A percentile compares a stretch with the other conserved stretches of the same genome.
phyloP scores from a whole-genome alignment of 2,888 invertebrate species.

The Eupithecia pulchellata region DNA sequence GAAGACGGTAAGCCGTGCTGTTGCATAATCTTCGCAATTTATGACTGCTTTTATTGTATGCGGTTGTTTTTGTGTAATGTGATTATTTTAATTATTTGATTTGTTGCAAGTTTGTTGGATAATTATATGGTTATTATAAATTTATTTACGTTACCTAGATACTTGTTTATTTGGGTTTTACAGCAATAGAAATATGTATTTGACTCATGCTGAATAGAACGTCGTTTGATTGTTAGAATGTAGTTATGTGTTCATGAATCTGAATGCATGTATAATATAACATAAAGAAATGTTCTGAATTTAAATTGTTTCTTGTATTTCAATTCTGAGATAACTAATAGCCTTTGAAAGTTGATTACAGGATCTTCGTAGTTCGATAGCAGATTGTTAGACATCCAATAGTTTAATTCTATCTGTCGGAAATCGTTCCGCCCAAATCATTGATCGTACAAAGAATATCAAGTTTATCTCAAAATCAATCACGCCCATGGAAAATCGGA shows the following conservation, averaged over 20 bases:
- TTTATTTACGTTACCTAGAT: neutral
- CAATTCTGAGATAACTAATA: neutral
- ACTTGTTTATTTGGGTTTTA: neutral
- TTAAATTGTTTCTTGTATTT: neutral
- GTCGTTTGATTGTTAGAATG: neutral
- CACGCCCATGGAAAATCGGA: conserved; percentile 82
- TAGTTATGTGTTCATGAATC: neutral
- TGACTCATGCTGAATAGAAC: neutral
- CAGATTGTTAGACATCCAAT: conserved; percentile 42
- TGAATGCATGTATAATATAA: neutral
- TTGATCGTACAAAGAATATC: conserved; percentile 63
- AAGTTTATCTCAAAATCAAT: conserved; percentile 82
- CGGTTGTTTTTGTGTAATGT: conserved; percentile 69
- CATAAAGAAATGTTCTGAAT: neutral
- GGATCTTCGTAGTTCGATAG: conserved; percentile 32
- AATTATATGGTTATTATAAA: neutral
- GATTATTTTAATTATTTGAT: conserved; percentile 52
- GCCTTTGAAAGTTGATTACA: neutral
- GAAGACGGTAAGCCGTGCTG: conserved; percentile 79
- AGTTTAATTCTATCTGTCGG: conserved; percentile 51
- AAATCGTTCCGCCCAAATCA: conserved; percentile 62
- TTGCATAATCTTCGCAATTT: conserved; percentile 83
- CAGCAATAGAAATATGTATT: neutral
- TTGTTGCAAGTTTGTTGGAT: conserved; percentile 17
- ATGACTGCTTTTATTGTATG: conserved; percentile 75